Evolutionary conservation across 2,797 vertebrate genomes (phyloP).

Genomic region (Sciurus vulgaris): DNA sequence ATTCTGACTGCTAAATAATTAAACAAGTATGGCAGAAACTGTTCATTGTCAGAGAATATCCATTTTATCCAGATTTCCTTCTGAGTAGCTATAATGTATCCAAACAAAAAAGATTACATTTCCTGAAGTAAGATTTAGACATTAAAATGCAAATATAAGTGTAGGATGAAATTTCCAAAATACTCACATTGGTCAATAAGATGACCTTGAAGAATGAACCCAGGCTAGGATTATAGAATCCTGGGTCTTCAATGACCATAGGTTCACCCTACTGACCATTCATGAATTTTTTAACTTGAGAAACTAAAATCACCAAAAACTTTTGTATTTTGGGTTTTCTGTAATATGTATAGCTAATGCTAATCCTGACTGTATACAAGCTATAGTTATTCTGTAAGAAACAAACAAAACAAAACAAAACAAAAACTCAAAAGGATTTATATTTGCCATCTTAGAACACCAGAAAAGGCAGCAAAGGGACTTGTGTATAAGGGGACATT

Average conservation of each 20-base stretch:
- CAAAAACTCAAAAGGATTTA: not conserved
- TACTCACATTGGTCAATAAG: not conserved
- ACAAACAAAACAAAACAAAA: not conserved
- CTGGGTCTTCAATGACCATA: not conserved
- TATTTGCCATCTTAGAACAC: not conserved
- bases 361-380: not conserved
- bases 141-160: not conserved
- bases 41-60: not conserved
- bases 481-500: not conserved
- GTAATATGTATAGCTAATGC: not conserved
- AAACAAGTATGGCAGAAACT: not conserved
- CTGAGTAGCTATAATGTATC: not conserved
- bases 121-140: not conserved
- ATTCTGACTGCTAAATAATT: slow-evolving; percentile 47
- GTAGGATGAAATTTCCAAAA: not conserved
- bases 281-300: not conserved
- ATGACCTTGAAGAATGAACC: not conserved
- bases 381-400: not conserved
- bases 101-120: not conserved
- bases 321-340: slow-evolving; percentile 24
- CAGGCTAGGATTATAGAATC: not conserved
- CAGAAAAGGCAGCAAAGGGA: not conserved
- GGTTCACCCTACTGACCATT: not conserved
- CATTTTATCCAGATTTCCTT: slow-evolving; percentile 16
- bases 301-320: not conserved